A percentile compares a stretch with the other conserved stretches of the same genome.
These are phyloP conservation scores for Aplocera efformata DNA, from an alignment of 2,888 invertebrate species.

Conservation along the genomic window DNA sequence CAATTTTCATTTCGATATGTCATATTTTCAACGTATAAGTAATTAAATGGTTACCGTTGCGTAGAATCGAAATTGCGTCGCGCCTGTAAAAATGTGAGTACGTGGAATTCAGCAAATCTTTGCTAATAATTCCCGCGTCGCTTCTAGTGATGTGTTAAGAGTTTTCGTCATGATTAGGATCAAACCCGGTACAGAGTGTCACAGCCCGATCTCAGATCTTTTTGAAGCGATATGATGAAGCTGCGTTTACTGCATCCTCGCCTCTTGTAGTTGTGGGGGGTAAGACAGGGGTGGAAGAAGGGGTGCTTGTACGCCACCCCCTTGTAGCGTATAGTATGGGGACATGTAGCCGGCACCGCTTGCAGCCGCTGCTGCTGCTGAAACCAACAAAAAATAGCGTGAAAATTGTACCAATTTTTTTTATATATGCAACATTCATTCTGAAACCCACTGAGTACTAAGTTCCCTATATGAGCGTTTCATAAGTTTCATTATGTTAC, in stretches of 20 bases:
- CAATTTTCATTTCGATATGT: background rate
- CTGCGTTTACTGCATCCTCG: slow-evolving; percentile 84
- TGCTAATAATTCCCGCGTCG: too few relatives aligned
- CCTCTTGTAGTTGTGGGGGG: slow-evolving; percentile 87
- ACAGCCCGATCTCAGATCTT: slow-evolving; percentile 10
- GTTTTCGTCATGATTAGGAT: background rate
- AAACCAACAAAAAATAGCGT: slow-evolving; percentile 21
- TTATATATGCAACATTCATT: too few relatives aligned
- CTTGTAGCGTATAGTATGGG: slow-evolving; percentile 86
- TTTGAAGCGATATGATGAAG: slow-evolving; percentile 6
- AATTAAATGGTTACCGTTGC: too few relatives aligned
- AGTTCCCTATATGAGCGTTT: too few relatives aligned
- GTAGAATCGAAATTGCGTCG: too few relatives aligned
- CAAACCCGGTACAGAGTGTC: background rate
- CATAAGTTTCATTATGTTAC: too few relatives aligned
- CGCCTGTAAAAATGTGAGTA: too few relatives aligned
- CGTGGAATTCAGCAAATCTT: too few relatives aligned
- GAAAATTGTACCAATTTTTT: slow-evolving; percentile 6
- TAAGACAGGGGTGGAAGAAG: slow-evolving; percentile 84
- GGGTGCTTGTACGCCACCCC: slow-evolving; percentile 80
- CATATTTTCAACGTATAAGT: background rate
- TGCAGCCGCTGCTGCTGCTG: slow-evolving; percentile 73
- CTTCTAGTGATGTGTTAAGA: too few relatives aligned
- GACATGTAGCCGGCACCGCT: slow-evolving; percentile 86
- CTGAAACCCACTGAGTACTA: too few relatives aligned